Percentiles rank a stretch among this genome's conserved stretches.
These are phyloP conservation scores for Oryzias sinensis DNA, from an alignment of 2,797 vertebrate species.

Conservation along the genomic window DNA sequence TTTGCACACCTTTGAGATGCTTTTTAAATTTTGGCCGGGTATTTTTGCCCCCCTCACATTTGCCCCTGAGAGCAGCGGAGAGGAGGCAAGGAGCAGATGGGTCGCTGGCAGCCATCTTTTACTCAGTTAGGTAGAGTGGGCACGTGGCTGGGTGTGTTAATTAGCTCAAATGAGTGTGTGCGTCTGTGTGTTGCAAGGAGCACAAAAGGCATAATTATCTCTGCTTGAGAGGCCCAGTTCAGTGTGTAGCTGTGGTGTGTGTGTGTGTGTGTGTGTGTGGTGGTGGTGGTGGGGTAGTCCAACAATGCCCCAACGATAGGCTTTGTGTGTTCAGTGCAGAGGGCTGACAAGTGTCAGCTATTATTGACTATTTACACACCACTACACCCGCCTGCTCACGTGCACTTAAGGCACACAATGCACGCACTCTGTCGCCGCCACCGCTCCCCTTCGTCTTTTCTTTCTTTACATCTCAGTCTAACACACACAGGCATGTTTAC, in stretches of 20 bases:
- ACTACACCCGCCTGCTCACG: slow-evolving; percentile 61
- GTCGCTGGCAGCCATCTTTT: slow-evolving; percentile 76
- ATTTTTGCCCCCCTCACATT: slow-evolving; percentile 40
- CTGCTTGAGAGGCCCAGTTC: slow-evolving; percentile 69
- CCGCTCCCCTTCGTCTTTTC: slow-evolving; percentile 22
- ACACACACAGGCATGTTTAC: slow-evolving; percentile 55
- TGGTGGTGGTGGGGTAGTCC: slow-evolving; percentile 45
- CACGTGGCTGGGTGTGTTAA: slow-evolving; percentile 76
- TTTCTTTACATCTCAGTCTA: slow-evolving; percentile 48
- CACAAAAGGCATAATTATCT: slow-evolving; percentile 84
- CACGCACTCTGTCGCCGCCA: slow-evolving; percentile 18
- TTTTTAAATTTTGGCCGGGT: slow-evolving; percentile 22
- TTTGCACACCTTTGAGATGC: slow-evolving; percentile 4
- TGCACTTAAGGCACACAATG: slow-evolving; percentile 55
- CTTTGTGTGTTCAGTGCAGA: slow-evolving; percentile 79
- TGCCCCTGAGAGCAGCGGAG: slow-evolving; percentile 42
- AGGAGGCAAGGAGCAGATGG: slow-evolving; percentile 73
- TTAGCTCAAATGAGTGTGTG: slow-evolving; percentile 62
- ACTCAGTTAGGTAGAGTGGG: slow-evolving; percentile 72
- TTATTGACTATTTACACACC: slow-evolving; percentile 84
- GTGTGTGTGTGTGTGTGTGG: slow-evolving; percentile 10
- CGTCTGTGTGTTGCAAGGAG: slow-evolving; percentile 38
- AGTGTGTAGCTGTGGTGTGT: slow-evolving; percentile 12
- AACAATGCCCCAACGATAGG: slow-evolving; percentile 76
- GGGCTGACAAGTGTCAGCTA: slow-evolving; percentile 81